Conservation (phyloP, 2,888 invertebrate species). For the Hesperia comma region DNA sequence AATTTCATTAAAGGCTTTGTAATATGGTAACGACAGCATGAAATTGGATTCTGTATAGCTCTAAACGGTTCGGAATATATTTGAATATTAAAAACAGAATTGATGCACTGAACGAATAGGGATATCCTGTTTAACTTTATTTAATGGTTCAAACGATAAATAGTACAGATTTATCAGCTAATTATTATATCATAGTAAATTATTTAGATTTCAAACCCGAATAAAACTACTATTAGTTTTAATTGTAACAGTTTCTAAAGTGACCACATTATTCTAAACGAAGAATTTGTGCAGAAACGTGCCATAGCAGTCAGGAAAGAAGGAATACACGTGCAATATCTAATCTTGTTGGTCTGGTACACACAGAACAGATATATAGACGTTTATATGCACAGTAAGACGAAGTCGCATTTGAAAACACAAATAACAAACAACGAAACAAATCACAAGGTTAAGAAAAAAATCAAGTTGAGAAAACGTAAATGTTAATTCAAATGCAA, state of each 20-base stretch:
- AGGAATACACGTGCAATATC: conserved; percentile 68
- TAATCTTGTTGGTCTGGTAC: conserved; percentile 77
- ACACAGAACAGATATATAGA: conserved; percentile 65
- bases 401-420: conserved; percentile 50
- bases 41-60: conserved; percentile 26
- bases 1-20: conserved; percentile 36
- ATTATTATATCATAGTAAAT: too few relatives aligned
- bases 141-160: neutral
- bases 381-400: conserved; percentile 56
- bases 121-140: neutral
- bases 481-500: conserved; percentile 49
- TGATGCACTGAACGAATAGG: neutral
- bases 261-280: conserved; percentile 57
- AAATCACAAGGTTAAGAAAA: neutral
- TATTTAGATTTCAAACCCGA: too few relatives aligned
- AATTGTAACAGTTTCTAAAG: conserved; percentile 6
- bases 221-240: too few relatives aligned
- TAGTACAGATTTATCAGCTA: too few relatives aligned
- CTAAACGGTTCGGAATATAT: conserved; percentile 11
- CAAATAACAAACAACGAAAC: neutral
- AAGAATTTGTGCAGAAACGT: conserved; percentile 56
- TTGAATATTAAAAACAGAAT: conserved; percentile 13
- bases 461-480: neutral
- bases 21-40: conserved; percentile 29
- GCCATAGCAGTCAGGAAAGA: conserved; percentile 57